Conservation (phyloP, 2,113 vertebrate genomes). For the Cricetomys ansorgei region DNA sequence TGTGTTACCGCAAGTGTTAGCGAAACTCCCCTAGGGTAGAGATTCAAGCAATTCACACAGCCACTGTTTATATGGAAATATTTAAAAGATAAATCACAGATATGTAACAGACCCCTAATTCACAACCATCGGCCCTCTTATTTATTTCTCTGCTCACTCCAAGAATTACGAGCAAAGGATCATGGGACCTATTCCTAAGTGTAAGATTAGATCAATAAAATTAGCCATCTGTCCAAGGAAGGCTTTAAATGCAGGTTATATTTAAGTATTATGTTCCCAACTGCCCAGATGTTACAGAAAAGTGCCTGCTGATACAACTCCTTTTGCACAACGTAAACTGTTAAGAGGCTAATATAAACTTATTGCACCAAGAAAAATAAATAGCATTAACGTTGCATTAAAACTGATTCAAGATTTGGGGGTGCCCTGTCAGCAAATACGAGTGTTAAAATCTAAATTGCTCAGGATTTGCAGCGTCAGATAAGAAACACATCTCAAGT, state of each 20-base stretch:
- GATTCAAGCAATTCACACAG: conserved; percentile 58
- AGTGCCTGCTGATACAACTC: conserved; percentile 72
- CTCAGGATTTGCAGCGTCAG: conserved; percentile 71
- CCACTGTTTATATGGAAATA: conserved; percentile 56
- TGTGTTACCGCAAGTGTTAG: conserved; percentile 26
- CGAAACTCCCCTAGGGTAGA: neutral
- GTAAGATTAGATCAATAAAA: conserved; percentile 86
- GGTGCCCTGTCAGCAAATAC: conserved; percentile 74
- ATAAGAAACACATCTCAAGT: conserved; percentile 43
- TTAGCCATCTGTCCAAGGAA: conserved; percentile 88
- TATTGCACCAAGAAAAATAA: conserved; percentile 75
- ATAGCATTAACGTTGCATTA: conserved; percentile 68
- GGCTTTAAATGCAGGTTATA: conserved; percentile 85
- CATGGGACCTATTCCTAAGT: conserved; percentile 82
- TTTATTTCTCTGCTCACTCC: conserved; percentile 82
- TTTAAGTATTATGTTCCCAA: conserved; percentile 86
- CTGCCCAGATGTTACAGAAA: conserved; percentile 64
- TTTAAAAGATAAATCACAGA: conserved; percentile 72
- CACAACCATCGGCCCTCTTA: conserved; percentile 72
- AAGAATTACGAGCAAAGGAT: conserved; percentile 83
- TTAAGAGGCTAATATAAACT: conserved; percentile 76
- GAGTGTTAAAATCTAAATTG: conserved; percentile 71
- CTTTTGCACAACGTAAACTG: conserved; percentile 54
- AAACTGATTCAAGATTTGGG: conserved; percentile 65
- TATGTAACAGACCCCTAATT: conserved; percentile 70